These are phyloP conservation scores for Melanargia galathea DNA, from an alignment of 2,888 invertebrate genomes.

Conservation along the genomic window DNA sequence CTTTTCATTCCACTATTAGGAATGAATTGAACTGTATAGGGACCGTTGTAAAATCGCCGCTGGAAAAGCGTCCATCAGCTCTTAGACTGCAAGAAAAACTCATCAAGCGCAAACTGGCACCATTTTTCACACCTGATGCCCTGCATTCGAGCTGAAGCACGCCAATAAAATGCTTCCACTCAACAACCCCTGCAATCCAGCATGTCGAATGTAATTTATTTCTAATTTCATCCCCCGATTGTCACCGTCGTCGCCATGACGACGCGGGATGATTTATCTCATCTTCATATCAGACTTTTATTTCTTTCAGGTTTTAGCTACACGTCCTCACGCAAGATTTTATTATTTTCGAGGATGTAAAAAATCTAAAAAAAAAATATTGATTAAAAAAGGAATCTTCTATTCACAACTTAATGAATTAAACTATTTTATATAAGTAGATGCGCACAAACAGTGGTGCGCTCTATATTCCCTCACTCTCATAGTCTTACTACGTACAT, in stretches of 20 bases:
- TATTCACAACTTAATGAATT: no score
- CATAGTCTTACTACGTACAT: no score
- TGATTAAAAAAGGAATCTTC: no score
- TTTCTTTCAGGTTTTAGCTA: conserved; percentile 40
- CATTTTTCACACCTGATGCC: conserved; percentile 65
- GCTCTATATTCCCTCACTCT: no score
- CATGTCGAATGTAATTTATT: conserved; percentile 62
- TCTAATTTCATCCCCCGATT: conserved; percentile 60
- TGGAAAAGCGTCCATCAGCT: background rate
- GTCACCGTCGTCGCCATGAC: conserved; percentile 56
- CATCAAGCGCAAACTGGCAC: conserved; percentile 52
- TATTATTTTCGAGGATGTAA: no score
- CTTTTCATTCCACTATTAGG: no score
- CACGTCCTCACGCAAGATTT: no score
- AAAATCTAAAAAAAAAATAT: no score
- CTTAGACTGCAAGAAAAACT: conserved; percentile 37
- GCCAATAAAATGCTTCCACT: conserved; percentile 51
- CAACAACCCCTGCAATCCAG: no score
- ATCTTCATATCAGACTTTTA: conserved; percentile 42
- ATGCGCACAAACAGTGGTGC: no score
- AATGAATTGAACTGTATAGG: no score
- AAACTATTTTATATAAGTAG: no score
- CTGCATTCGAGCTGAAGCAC: conserved; percentile 51
- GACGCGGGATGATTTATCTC: conserved; percentile 56
- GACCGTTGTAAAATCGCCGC: background rate